Evolutionary conservation across 1,140 invertebrate species (phyloP).

Genomic region (Drosophila kohkoa): DNA sequence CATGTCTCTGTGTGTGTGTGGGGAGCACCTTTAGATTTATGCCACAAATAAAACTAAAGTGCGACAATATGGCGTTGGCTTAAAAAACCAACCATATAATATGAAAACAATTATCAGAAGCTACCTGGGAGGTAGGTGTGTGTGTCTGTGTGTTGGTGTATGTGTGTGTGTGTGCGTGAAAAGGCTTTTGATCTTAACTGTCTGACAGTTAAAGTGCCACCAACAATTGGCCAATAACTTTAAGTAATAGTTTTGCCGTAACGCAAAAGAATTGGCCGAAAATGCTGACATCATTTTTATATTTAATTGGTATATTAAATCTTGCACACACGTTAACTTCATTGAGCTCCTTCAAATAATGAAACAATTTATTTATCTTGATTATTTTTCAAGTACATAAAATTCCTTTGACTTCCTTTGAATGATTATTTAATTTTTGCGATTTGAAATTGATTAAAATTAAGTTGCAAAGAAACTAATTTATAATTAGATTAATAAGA

Average conservation of each 20-base stretch:
- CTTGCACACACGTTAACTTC: no score
- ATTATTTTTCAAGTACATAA: no score
- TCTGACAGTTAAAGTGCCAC: neutral
- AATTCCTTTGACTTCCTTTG: no score
- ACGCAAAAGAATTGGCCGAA: neutral
- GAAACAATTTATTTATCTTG: no score
- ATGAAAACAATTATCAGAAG: conserved; percentile 74
- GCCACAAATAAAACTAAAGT: conserved; percentile 77
- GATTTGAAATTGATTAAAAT: no score
- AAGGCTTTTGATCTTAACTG: conserved; percentile 33
- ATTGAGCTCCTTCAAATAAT: no score
- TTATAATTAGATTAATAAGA: no score
- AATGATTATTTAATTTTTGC: no score
- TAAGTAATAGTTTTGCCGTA: neutral
- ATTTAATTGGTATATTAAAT: no score
- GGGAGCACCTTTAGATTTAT: conserved; percentile 62
- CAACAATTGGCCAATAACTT: conserved; percentile 2
- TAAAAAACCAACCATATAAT: conserved; percentile 58
- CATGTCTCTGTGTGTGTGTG: conserved; percentile 25
- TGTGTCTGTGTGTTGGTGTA: no score
- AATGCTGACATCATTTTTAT: no score
- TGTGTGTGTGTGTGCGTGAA: neutral
- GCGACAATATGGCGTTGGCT: conserved; percentile 72
- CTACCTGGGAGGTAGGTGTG: conserved; percentile 14
- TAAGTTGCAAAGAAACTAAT: no score